phyloP scores from a whole-genome alignment of 2,113 vertebrate species.

The Pyxicephalus adspersus region DNA sequence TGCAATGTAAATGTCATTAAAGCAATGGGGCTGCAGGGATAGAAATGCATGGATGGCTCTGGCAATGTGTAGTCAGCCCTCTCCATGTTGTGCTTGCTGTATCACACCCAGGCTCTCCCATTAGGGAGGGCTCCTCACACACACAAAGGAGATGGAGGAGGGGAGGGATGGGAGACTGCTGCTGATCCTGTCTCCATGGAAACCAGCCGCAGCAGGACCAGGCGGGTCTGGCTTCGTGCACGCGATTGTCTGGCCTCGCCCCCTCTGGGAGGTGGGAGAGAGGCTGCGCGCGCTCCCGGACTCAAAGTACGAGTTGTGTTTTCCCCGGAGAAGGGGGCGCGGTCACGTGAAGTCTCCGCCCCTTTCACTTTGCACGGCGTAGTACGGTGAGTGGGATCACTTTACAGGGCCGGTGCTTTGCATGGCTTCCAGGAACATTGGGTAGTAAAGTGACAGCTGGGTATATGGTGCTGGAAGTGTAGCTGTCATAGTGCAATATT shows the following conservation, averaged over 20 bases:
- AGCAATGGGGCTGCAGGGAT: too few species aligned
- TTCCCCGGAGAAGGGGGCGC: neutral
- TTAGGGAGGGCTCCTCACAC: neutral
- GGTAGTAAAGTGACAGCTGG: too few species aligned
- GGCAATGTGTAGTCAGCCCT: too few species aligned
- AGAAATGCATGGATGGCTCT: too few species aligned
- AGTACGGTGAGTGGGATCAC: slow-evolving; percentile 16
- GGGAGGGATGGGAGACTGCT: slow-evolving; percentile 25
- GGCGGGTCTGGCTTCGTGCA: neutral
- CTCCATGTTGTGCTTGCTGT: too few species aligned
- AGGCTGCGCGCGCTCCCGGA: neutral
- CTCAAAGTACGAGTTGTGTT: neutral
- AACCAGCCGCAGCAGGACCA: slow-evolving; percentile 49
- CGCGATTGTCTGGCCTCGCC: neutral
- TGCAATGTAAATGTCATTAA: too few species aligned
- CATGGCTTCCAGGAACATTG: too few species aligned
- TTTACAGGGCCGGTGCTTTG: neutral
- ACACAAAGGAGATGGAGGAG: slow-evolving; percentile 39
- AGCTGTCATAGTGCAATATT: too few species aligned
- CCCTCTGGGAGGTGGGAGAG: neutral
- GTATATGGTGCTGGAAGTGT: too few species aligned
- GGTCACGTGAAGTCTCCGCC: neutral
- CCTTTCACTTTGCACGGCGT: slow-evolving; percentile 9
- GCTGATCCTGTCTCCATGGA: slow-evolving; percentile 53
- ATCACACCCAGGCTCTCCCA: slow-evolving; percentile 22